Evolutionary conservation across 1,140 invertebrate genomes (phyloP).

Genomic region (Scaptodrosophila lebanonensis): DNA sequence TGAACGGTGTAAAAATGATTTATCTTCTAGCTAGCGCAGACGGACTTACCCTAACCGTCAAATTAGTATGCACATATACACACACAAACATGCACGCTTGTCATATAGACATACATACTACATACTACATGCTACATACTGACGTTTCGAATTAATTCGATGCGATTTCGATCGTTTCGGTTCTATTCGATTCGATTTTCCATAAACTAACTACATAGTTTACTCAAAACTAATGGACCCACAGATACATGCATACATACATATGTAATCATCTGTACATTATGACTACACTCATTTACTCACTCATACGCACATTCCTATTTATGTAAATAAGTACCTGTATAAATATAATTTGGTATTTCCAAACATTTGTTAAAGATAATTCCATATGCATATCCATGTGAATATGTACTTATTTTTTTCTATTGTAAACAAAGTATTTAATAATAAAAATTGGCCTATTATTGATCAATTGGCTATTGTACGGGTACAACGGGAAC

Average conservation of each 20-base stretch:
- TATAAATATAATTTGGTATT: constrained; percentile 41
- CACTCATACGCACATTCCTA: constrained; percentile 31
- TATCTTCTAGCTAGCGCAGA: too few species aligned
- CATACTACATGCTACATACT: not conserved
- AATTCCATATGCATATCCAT: constrained; percentile 33
- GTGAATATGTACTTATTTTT: constrained; percentile 31
- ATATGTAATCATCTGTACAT: not conserved
- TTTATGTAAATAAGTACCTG: constrained; percentile 62
- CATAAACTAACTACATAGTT: too few species aligned
- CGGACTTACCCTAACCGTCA: too few species aligned
- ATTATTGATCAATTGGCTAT: too few species aligned
- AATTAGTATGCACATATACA: not conserved
- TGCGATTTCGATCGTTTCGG: too few species aligned
- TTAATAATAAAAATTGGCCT: not conserved
- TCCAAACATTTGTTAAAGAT: constrained; percentile 43
- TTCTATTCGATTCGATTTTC: too few species aligned
- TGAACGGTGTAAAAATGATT: constrained; percentile 7
- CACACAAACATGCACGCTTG: not conserved
- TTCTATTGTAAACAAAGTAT: constrained; percentile 33
- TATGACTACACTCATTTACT: constrained; percentile 6
- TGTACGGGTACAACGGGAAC: too few species aligned
- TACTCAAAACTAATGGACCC: too few species aligned
- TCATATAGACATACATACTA: not conserved
- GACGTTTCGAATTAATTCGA: too few species aligned
- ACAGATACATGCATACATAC: not conserved